Base-by-base conservation (phyloP, 1,140 invertebrate genomes). In the Dendrolimus kikuchii region DNA sequence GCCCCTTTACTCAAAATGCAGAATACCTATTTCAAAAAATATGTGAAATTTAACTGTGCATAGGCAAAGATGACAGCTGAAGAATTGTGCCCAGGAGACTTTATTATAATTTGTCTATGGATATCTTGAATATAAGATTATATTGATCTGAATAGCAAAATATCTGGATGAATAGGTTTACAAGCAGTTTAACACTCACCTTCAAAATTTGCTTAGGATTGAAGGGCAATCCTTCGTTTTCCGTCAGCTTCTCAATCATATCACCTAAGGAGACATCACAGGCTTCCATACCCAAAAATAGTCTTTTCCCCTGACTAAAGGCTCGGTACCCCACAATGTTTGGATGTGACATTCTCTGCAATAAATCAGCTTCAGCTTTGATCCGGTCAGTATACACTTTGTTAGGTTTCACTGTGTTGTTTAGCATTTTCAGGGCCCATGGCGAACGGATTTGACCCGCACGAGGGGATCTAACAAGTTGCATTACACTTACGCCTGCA, bases 311-410 rank as follows among this genome's bases (percentile, higher is more conserved):
- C 58, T 91, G 89, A 3, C 89, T 88, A 50, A 94, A 91, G 4
- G 90, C 93, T 41, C 95, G 88, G 69, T 94, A 96, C 0, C 94
- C 95, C 4, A 96, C 91, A 47, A 96, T 94, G 68, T 96, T 95
- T 2, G 93, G 94, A 87, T 96, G 95, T 37, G 91, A 90, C 42
- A 96, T 87, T 52, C 90, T 88, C 54, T 90, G 90, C 10, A 94
- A 76, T 51, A 94, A 78, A 10, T 92, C 88, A 1, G 94, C 95
- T 85, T 96, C 95, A 1, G 89, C 78, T 57, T 89, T 81, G 36
- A 96, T 87, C 4, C 94, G 86, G 39, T 90, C 88, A 71, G 57
- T 80, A 68, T 71, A 90, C 7, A 67, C 88, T 63, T 68, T 74
- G 46, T 74, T 72, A 0, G 74, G 74, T 60, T 81, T 84, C 4